phyloP scores from a whole-genome alignment of 1,140 invertebrate genomes.

The Ganaspis sp. region DNA sequence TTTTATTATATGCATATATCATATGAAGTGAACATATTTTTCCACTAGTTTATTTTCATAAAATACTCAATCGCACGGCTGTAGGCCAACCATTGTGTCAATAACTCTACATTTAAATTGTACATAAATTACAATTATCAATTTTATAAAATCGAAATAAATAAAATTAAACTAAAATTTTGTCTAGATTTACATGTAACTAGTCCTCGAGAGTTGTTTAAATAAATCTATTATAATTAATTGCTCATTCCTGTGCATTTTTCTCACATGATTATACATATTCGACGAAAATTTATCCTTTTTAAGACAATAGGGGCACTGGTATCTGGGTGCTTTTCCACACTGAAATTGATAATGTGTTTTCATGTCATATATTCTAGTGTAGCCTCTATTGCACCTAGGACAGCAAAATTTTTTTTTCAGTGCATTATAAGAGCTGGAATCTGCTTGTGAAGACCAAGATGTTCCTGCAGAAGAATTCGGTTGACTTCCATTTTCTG shows the following conservation, averaged over 20 bases:
- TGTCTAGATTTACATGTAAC: constrained; percentile 8
- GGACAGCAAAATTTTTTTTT: constrained; percentile 61
- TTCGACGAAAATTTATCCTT: constrained; percentile 72
- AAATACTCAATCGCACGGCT: no score
- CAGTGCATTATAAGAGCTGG: background rate
- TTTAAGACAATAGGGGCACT: constrained; percentile 84
- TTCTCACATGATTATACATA: constrained; percentile 70
- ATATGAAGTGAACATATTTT: no score
- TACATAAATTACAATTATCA: no score
- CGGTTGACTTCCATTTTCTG: background rate
- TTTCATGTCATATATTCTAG: constrained; percentile 67
- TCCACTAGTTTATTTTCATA: no score
- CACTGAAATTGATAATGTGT: constrained; percentile 88
- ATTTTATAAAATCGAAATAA: no score
- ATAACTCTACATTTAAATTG: no score
- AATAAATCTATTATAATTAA: constrained; percentile 62
- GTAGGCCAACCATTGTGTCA: no score
- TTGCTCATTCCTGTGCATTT: constrained; percentile 61
- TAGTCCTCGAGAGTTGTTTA: constrained; percentile 51
- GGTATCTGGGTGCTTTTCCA: constrained; percentile 86
- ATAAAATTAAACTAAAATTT: background rate
- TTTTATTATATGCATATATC: no score
- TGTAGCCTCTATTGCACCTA: constrained; percentile 73
- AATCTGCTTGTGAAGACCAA: constrained; percentile 1
- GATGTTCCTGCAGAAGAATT: background rate